These are phyloP conservation scores for Neolamprologus toae DNA, from an alignment of 2,113 vertebrate genomes.

Conservation along the genomic window DNA sequence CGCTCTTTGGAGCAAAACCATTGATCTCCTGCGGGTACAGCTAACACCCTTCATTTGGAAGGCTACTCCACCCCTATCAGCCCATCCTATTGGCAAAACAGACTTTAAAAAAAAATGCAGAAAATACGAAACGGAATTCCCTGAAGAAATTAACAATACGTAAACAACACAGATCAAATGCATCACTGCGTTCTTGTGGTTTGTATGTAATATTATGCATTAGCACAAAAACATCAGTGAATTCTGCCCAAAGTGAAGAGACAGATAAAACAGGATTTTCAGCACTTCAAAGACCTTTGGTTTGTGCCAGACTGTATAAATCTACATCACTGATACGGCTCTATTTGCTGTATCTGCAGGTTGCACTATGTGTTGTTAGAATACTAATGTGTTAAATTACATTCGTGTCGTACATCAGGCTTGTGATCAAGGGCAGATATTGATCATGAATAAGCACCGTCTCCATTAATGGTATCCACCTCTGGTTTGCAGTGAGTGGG, in stretches of 20 bases:
- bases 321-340: constrained; percentile 22
- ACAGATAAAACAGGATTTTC: constrained; percentile 25
- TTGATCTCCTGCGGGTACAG: constrained; percentile 34
- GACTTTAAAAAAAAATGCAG: not conserved
- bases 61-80: not conserved
- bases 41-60: constrained; percentile 12
- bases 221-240: constrained; percentile 10
- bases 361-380: constrained; percentile 2
- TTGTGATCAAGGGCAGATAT: constrained; percentile 34
- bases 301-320: constrained; percentile 24
- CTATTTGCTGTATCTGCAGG: constrained; percentile 21
- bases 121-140: not conserved
- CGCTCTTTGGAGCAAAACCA: constrained; percentile 37
- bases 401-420: constrained; percentile 34
- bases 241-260: not conserved
- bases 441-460: constrained; percentile 32
- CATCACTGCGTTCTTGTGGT: not conserved
- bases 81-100: not conserved
- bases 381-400: constrained; percentile 48
- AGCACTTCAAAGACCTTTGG: constrained; percentile 38
- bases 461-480: not conserved
- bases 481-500: constrained; percentile 1
- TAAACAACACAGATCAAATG: not conserved
- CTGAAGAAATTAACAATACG: constrained; percentile 17
- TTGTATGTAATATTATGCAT: constrained; percentile 12